Conservation (phyloP, 35 echinoderm and acorn worm genomes). For the Amphiura filiformis region DNA sequence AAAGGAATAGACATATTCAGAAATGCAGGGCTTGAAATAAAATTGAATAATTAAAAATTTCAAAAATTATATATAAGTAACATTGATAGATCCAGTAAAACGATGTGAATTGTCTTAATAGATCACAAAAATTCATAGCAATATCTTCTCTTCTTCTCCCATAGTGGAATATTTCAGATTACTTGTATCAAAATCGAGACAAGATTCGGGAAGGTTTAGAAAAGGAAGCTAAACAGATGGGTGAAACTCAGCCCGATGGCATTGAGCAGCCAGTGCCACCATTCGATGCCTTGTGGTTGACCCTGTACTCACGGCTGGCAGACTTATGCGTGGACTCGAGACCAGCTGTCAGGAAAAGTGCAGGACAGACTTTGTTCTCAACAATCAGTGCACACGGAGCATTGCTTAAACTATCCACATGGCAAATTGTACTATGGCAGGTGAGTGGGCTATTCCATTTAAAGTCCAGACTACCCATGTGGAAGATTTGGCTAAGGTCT, state of each 20-base stretch:
- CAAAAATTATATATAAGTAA: no score
- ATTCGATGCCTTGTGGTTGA: conserved; percentile 97
- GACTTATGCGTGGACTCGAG: conserved; percentile 96
- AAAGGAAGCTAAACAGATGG: conserved; percentile 63
- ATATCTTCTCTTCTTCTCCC: no score
- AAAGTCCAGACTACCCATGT: no score
- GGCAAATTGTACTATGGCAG: conserved; percentile 98
- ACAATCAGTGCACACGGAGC: conserved; percentile 98
- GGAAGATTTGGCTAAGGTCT: no score
- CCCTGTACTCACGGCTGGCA: conserved; percentile 83
- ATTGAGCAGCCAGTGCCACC: conserved; percentile 82
- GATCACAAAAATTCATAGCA: no score
- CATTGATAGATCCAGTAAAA: no score
- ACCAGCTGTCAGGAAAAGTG: conserved; percentile 96
- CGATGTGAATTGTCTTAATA: no score
- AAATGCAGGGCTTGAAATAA: no score
- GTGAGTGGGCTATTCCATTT: no score
- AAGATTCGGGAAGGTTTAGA: conserved; percentile 68
- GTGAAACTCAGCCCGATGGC: conserved; percentile 27
- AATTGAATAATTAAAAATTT: no score
- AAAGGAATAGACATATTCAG: no score
- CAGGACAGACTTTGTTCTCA: conserved; percentile 95
- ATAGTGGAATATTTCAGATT: conserved; percentile 99
- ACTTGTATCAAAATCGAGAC: conserved; percentile 93
- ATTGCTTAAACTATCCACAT: conserved; percentile 79